A percentile compares a stretch with the other conserved stretches of the same genome.
phyloP scores from a whole-genome alignment of 2,797 vertebrate genomes.

The Bradypodion ventrale region DNA sequence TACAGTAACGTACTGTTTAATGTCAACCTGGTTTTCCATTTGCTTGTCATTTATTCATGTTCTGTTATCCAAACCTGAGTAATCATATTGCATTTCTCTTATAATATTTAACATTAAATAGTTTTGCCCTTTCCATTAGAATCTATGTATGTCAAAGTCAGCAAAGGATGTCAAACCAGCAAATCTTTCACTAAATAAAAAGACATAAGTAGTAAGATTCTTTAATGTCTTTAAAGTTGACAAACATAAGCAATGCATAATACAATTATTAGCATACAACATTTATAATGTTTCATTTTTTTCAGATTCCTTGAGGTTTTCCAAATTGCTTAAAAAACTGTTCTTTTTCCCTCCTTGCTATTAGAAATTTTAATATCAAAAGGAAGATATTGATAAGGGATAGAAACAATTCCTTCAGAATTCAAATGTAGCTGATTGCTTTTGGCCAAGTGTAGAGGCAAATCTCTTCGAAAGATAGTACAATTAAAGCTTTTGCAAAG shows the following conservation, averaged over 20 bases:
- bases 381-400: background rate
- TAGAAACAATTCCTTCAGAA: background rate
- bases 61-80: background rate
- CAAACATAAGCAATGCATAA: background rate
- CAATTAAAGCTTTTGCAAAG: background rate
- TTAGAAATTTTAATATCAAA: conserved; percentile 27
- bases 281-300: background rate
- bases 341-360: background rate
- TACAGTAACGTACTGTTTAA: background rate
- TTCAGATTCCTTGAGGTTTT: too few species aligned
- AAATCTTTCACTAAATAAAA: conserved; percentile 23
- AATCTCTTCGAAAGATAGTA: background rate
- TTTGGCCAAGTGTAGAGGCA: background rate
- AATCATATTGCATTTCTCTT: background rate
- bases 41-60: background rate
- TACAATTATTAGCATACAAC: background rate
- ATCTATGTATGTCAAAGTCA: conserved; percentile 14
- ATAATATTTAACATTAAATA: background rate
- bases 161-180: too few species aligned
- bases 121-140: background rate
- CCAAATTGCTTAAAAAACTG: background rate
- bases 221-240: conserved; percentile 29
- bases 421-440: conserved; percentile 14
- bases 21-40: conserved; percentile 19
- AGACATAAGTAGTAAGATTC: conserved; percentile 30